Evolutionary conservation across 2,888 invertebrate species (phyloP).

Genomic region (Rhagophthalmus giganteus): DNA sequence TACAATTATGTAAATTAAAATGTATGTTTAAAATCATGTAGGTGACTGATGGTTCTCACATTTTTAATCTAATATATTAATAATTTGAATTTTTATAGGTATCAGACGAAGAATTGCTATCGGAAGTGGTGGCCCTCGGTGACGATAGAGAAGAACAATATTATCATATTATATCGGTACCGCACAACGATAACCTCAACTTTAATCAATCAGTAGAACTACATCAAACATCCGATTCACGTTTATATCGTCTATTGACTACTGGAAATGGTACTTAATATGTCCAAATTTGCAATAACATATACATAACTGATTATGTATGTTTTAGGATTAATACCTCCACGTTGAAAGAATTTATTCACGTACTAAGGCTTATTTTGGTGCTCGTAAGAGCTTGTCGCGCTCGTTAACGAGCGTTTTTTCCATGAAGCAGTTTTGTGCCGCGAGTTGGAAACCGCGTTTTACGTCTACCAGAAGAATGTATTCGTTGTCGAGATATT

Average conservation of each 20-base stretch:
- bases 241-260: constrained; percentile 50
- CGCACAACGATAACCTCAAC: constrained; percentile 6
- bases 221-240: constrained; percentile 38
- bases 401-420: constrained; percentile 36
- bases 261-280: constrained; percentile 49
- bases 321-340: constrained; percentile 47
- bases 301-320: too few relatives aligned
- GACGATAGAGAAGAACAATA: constrained; percentile 31
- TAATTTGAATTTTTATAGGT: constrained; percentile 16
- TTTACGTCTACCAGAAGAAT: constrained; percentile 18
- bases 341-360: constrained; percentile 43
- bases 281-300: not conserved
- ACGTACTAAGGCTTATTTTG: constrained; percentile 34
- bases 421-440: constrained; percentile 40
- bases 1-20: not conserved
- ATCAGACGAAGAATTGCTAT: constrained; percentile 29
- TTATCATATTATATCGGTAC: constrained; percentile 37
- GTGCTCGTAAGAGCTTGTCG: constrained; percentile 40
- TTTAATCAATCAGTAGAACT: constrained; percentile 12
- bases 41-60: too few relatives aligned
- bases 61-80: too few relatives aligned
- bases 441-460: constrained; percentile 48
- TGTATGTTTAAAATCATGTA: too few relatives aligned
- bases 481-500: constrained; percentile 8
- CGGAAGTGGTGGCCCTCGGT: constrained; percentile 25